Percentiles rank a stretch among this genome's conserved stretches.
These are phyloP conservation scores for Hoplodrina ambigua DNA, from an alignment of 2,888 invertebrate genomes.

Conservation along the genomic window DNA sequence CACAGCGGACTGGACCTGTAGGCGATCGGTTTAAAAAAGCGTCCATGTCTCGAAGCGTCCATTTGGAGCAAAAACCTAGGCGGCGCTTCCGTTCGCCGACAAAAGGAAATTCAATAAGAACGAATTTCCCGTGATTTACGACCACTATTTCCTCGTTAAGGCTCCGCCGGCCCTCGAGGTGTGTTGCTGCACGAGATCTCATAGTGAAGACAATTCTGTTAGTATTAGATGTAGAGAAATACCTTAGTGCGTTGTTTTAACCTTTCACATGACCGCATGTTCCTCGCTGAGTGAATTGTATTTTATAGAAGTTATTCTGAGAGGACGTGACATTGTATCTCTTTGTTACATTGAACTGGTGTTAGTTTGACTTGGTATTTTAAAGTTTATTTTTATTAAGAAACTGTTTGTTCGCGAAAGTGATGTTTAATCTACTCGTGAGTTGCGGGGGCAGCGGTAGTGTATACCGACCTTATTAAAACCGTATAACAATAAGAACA, in stretches of 20 bases:
- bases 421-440: neutral
- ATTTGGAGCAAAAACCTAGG: slow-evolving; percentile 85
- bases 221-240: slow-evolving; percentile 45
- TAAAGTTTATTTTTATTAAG: slow-evolving; percentile 13
- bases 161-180: slow-evolving; percentile 82
- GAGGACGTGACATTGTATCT: slow-evolving; percentile 47
- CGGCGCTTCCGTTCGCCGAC: slow-evolving; percentile 82
- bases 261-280: slow-evolving; percentile 28
- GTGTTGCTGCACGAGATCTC: slow-evolving; percentile 79
- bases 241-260: slow-evolving; percentile 47
- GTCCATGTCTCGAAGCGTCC: slow-evolving; percentile 78
- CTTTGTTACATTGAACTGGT: slow-evolving; percentile 20
- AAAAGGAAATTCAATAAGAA: slow-evolving; percentile 90
- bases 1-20: slow-evolving; percentile 15
- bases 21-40: slow-evolving; percentile 68
- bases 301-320: slow-evolving; percentile 39
- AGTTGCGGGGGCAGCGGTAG: neutral
- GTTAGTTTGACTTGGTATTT: slow-evolving; percentile 27
- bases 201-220: slow-evolving; percentile 81
- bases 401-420: neutral
- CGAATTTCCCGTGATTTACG: slow-evolving; percentile 89
- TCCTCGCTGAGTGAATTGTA: slow-evolving; percentile 39
- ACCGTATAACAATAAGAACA: neutral
- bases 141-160: slow-evolving; percentile 90
- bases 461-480: neutral